Base-by-base conservation (phyloP, 2,797 vertebrate species). In the Pelodytes ibericus region DNA sequence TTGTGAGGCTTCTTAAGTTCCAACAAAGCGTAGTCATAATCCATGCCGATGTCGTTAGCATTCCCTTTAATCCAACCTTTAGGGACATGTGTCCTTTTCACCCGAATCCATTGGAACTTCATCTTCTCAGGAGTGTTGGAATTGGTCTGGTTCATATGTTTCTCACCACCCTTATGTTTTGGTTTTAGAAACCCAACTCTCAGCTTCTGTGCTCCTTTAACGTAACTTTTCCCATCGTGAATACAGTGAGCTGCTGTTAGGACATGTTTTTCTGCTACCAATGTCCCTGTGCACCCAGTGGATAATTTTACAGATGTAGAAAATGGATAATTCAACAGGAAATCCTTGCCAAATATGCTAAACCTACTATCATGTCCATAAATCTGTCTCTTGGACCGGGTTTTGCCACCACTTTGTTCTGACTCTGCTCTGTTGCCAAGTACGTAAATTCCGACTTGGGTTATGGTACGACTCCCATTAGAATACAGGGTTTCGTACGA, bases 31-130 rank as follows among this genome's bases (percentile, higher is more conserved):
- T 99, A 99, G 88, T 99, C 97, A 16, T 99, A 99, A 92, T 99
- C 97, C 97, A 99, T 99, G 71, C 97, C 96, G 0, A 98, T 96
- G 80, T 99, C 96, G 1, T 97, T 99, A 80, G 95, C 95, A 0
- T 94, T 96, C 53, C 96, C 96, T 88, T 96, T 96, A 83, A 99
- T 96, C 97, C 97, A 99, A 18, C 97, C 97, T 85, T 99, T 99
- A 70, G 97, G 97, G 25, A 99, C 96, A 0, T 98, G 96, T 0
- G 97, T 99, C 78, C 97, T 94, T 84, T 95, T 97, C 83, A 95
- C 97, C 27, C 97, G 86, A 84, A 98, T 99, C 97, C 97, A 99
- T 81, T 99, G 97, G 89, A 99, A 99, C 84, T 96, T 98, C 95
- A 96, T 95, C 85, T 91, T 94, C 63, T 95, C 92, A 0, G 83